Conservation (phyloP, 2,113 vertebrate species). For the Silurus glanis region DNA sequence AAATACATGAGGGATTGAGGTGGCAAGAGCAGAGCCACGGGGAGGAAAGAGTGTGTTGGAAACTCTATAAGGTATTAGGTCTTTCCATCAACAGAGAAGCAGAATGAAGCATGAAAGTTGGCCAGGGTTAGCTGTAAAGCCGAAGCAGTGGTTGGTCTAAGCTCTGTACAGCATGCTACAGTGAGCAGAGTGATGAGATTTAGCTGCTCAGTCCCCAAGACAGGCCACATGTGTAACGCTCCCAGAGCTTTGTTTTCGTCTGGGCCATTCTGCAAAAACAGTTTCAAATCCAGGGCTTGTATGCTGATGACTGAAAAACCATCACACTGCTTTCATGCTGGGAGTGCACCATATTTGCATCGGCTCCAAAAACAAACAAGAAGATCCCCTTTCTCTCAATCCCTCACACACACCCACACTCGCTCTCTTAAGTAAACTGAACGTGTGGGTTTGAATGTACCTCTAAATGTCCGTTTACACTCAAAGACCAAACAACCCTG, state of each 20-base stretch:
- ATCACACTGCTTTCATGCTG: background rate
- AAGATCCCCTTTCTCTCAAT: background rate
- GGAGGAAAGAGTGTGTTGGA: background rate
- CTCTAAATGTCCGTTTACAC: background rate
- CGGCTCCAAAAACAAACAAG: background rate
- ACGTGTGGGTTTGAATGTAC: background rate
- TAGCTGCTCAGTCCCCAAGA: background rate
- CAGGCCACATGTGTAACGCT: background rate
- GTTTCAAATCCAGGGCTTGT: background rate
- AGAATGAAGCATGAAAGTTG: background rate
- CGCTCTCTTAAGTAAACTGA: background rate
- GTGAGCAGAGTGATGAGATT: background rate
- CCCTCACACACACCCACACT: background rate
- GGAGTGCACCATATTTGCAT: background rate
- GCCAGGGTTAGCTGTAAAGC: background rate
- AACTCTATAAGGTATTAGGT: background rate
- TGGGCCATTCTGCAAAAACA: background rate
- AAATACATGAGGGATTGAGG: background rate
- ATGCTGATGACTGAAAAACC: background rate
- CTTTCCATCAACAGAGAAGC: background rate
- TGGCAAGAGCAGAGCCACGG: background rate
- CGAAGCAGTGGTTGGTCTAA: background rate
- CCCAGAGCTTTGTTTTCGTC: background rate
- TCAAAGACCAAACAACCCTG: constrained; percentile 52
- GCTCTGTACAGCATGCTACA: background rate